A percentile compares a stretch with the other conserved stretches of the same genome.
phyloP scores from a whole-genome alignment of 2,888 invertebrate species.

The Pristionchus exspectatus region DNA sequence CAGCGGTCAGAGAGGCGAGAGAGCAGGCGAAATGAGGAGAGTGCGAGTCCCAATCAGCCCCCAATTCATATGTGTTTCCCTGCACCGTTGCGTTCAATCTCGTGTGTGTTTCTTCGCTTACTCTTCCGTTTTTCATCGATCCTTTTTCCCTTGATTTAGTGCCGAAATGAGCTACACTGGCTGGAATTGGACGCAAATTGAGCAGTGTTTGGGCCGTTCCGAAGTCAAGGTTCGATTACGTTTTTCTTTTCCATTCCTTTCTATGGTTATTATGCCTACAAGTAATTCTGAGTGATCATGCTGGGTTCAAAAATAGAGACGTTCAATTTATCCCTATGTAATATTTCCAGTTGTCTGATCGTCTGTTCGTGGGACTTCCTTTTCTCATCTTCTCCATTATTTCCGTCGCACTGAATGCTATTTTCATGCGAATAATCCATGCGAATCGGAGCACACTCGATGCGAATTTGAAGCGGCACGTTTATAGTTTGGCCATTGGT shows the following conservation, averaged over 20 bases:
- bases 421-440: slow-evolving; percentile 37
- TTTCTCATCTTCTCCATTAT: slow-evolving; percentile 22
- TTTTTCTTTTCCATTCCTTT: neutral
- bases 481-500: slow-evolving; percentile 9
- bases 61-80: neutral
- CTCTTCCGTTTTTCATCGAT: slow-evolving; percentile 58
- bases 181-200: slow-evolving; percentile 36
- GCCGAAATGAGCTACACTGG: slow-evolving; percentile 27
- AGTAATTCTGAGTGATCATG: too few relatives aligned
- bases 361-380: slow-evolving; percentile 13
- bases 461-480: slow-evolving; percentile 42
- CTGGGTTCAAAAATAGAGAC: too few relatives aligned
- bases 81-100: neutral
- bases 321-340: too few relatives aligned
- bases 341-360: neutral
- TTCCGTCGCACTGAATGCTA: slow-evolving; percentile 25
- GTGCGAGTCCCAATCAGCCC: neutral
- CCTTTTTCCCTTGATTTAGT: slow-evolving; percentile 59
- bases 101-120: slow-evolving; percentile 13
- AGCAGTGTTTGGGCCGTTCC: neutral
- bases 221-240: neutral
- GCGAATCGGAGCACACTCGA: slow-evolving; percentile 27
- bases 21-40: neutral
- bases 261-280: neutral
- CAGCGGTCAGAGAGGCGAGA: neutral